Evolutionary conservation across 1,140 invertebrate genomes (phyloP).

Genomic region (Lerema accius): DNA sequence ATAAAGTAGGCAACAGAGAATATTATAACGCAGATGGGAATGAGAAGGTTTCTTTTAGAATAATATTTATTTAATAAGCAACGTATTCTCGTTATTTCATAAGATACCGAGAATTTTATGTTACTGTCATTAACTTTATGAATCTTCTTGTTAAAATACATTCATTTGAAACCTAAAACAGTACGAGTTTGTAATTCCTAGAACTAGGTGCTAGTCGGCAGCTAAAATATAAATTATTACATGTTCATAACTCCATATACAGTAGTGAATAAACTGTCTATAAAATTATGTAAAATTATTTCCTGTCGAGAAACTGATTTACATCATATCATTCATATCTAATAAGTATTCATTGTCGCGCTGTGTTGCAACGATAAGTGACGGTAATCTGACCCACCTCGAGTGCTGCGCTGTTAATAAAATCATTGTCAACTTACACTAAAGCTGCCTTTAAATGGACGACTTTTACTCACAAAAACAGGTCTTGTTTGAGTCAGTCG

Average conservation of each 20-base stretch:
- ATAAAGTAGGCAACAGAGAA: too few species aligned
- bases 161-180: too few species aligned
- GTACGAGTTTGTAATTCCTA: too few species aligned
- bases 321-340: conserved; percentile 1
- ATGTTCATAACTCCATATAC: background rate
- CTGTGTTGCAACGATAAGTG: conserved; percentile 23
- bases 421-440: conserved; percentile 27
- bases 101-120: too few species aligned
- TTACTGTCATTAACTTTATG: too few species aligned
- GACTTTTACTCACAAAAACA: too few species aligned
- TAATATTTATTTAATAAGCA: too few species aligned
- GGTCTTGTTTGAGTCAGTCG: too few species aligned
- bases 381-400: conserved; percentile 13
- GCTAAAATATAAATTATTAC: background rate
- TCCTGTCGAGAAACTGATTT: conserved; percentile 9
- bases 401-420: conserved; percentile 23
- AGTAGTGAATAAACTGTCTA: background rate
- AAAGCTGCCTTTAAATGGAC: background rate
- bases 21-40: too few species aligned
- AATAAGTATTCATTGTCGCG: conserved; percentile 21
- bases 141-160: too few species aligned
- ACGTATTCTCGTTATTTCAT: too few species aligned
- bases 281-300: conserved; percentile 15
- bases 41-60: too few species aligned
- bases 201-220: background rate